phyloP scores from a whole-genome alignment of 2,113 vertebrate genomes.

The Vidua chalybeata region DNA sequence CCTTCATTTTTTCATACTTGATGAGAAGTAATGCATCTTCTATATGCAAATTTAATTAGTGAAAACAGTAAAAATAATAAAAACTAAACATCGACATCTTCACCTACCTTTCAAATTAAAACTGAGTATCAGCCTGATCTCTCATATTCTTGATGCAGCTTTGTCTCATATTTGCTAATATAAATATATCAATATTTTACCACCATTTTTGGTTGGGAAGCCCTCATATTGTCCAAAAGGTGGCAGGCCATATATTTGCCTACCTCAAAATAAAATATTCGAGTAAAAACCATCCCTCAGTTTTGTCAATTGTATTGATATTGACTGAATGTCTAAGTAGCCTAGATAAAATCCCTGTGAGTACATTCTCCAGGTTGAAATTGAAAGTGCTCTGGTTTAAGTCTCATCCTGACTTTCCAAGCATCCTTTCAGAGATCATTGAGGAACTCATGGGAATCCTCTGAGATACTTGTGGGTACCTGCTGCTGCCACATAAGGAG shows the following conservation, averaged over 20 bases:
- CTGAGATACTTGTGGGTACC: not conserved
- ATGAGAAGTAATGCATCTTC: not conserved
- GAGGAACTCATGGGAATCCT: not conserved
- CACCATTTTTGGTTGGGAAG: not conserved
- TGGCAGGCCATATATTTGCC: not conserved
- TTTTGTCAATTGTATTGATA: not conserved
- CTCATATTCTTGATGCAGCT: not conserved
- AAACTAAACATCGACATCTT: not conserved
- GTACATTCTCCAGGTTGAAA: not conserved
- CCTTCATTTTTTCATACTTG: not conserved
- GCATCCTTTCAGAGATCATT: not conserved
- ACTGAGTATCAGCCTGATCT: not conserved
- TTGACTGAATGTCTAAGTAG: not conserved
- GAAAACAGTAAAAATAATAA: not conserved
- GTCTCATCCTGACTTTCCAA: not conserved
- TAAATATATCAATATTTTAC: not conserved
- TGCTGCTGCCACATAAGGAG: not conserved
- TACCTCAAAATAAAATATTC: not conserved
- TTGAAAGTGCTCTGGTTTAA: not conserved
- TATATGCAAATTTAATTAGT: not conserved
- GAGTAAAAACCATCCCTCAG: not conserved
- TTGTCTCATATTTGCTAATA: not conserved
- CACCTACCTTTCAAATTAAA: not conserved
- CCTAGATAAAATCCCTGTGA: not conserved
- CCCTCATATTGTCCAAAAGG: not conserved